Percentiles rank a stretch among this genome's conserved stretches.
Conservation (phyloP, 2,888 invertebrate genomes). For the Invenusta paracnida region DNA sequence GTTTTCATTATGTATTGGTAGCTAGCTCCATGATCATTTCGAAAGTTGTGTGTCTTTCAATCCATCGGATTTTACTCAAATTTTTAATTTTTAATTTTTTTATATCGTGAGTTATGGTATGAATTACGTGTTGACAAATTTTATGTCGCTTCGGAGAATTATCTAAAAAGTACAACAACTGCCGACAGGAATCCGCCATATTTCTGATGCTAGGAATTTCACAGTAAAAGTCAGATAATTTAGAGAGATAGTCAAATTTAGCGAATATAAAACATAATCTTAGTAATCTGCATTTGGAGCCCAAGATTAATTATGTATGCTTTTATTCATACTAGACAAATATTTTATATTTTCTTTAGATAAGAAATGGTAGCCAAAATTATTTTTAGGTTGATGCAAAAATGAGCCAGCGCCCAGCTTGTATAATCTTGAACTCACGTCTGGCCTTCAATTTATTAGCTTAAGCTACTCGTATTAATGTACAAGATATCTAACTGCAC, state of each 20-base stretch:
- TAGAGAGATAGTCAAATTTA: neutral
- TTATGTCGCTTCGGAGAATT: neutral
- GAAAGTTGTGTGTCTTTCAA: constrained; percentile 11
- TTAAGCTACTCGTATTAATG: too few relatives aligned
- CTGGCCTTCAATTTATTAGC: too few relatives aligned
- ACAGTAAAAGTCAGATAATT: too few relatives aligned
- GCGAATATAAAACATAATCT: neutral
- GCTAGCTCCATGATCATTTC: constrained; percentile 1
- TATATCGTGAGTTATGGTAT: neutral
- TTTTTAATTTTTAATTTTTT: neutral
- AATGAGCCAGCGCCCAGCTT: too few relatives aligned
- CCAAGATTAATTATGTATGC: too few relatives aligned
- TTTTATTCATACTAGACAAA: too few relatives aligned
- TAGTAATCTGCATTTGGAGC: neutral
- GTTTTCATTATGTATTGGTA: neutral
- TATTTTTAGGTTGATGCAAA: too few relatives aligned
- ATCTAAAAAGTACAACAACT: neutral
- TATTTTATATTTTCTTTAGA: too few relatives aligned
- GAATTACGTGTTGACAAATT: neutral
- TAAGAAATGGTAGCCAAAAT: too few relatives aligned
- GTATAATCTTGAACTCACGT: too few relatives aligned
- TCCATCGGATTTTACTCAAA: constrained; percentile 5
- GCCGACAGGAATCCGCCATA: neutral
- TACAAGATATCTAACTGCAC: too few relatives aligned
- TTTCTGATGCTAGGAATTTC: neutral